A percentile compares a stretch with the other conserved stretches of the same genome.
Evolutionary conservation across 2,797 vertebrate species (phyloP).

Genomic region (Protonibea diacanthus): DNA sequence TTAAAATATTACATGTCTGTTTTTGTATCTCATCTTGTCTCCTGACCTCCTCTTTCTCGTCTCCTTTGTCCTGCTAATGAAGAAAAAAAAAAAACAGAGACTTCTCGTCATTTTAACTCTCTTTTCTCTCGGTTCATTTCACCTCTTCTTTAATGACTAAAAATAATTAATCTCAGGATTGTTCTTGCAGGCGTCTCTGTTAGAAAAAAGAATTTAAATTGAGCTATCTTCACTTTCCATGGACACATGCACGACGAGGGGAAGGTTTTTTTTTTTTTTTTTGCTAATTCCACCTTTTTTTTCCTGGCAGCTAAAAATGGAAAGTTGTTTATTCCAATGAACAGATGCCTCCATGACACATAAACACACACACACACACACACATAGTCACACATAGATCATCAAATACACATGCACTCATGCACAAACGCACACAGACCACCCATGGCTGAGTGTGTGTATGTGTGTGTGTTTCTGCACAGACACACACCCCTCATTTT

Average conservation of each 20-base stretch:
- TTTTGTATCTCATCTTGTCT: constrained; percentile 2
- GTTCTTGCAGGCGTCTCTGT: constrained; percentile 46
- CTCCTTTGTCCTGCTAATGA: neutral
- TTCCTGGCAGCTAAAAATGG: constrained; percentile 71
- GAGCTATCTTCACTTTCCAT: constrained; percentile 31
- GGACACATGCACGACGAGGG: constrained; percentile 16
- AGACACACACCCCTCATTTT: constrained; percentile 21
- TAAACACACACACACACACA: constrained; percentile 41
- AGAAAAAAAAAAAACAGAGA: neutral
- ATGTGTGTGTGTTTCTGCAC: constrained; percentile 8
- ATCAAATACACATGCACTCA: neutral
- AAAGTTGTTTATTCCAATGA: constrained; percentile 72
- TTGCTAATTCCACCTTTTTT: constrained; percentile 56
- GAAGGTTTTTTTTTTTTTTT: constrained; percentile 35
- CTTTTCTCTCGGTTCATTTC: constrained; percentile 17
- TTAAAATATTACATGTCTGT: neutral
- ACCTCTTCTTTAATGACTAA: constrained; percentile 31
- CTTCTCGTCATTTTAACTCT: neutral
- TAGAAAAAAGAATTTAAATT: constrained; percentile 11
- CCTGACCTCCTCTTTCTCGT: constrained; percentile 8
- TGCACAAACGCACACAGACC: constrained; percentile 12
- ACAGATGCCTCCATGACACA: constrained; percentile 66
- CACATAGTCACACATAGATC: neutral
- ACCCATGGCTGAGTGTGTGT: constrained; percentile 18
- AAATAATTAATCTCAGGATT: constrained; percentile 44